Base-by-base conservation (phyloP, 2,888 invertebrate genomes). In the Amphipoea oculea region DNA sequence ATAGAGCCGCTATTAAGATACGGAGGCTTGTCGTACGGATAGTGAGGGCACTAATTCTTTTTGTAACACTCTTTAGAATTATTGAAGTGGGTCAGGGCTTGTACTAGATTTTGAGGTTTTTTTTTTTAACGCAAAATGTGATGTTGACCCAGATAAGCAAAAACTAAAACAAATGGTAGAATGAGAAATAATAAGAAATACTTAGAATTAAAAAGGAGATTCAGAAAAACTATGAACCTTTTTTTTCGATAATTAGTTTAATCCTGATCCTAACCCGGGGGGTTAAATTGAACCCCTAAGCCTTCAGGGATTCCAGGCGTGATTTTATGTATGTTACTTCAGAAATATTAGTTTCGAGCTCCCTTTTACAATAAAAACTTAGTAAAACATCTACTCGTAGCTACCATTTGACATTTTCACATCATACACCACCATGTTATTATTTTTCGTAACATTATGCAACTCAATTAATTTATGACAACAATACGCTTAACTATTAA, bases 1-100 rank as follows among this genome's bases (percentile, higher is more conserved):
- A 94, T 92, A 88, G 89, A 90, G 86, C 86, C 89, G 91, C 92
- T 92, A 92, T 93, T 93, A 92, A 93, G 95, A 94, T 95, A 94
- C 92, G 88, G 87, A 84, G 86, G 82, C 89, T 90, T 91, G 92
- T 92, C 90, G 88, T 89, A 23, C 73, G 51, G 78, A 79, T 79
- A 77, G 63, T 48, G 82, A 70, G 66, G 83, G 72, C 83, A 86
- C 83, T 83, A 83, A 82, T 87, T 85, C 83, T 89, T 91, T 86
- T 90, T 88, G 90, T 91, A 91, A 83, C 81, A 83, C 76, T 67
- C 74, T 88, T 77, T 85, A 81, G 79, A 85, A 87, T 45, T 77
- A 73, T 81, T 75, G 63, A 65, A 51, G 71, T 66, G 20, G 48
- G 76, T 48, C 63, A 85, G 85, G 86, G 85, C 78, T 76, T 29